A percentile compares a stretch with the other conserved stretches of the same genome.
Conservation (phyloP, 2,797 vertebrate genomes). For the Thripadectes ignobilis region DNA sequence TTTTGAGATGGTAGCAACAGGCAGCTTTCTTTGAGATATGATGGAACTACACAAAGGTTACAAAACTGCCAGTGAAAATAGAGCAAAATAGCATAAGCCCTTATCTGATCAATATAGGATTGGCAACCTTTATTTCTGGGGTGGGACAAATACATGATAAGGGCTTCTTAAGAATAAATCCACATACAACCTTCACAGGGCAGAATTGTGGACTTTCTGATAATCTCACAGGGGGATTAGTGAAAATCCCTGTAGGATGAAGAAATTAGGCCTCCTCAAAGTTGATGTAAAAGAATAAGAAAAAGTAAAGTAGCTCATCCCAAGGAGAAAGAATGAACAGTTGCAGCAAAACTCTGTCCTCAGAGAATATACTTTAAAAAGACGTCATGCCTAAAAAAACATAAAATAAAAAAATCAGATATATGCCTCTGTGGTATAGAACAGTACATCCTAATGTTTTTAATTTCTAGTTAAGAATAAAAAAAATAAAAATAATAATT, state of each 20-base stretch:
- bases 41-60: neutral
- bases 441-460: neutral
- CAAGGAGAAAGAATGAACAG: neutral
- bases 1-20: neutral
- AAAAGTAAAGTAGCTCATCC: neutral
- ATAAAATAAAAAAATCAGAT: neutral
- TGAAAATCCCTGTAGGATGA: neutral
- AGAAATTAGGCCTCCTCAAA: constrained; percentile 5
- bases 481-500: neutral
- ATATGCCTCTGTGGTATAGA: neutral
- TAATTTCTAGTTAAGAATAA: neutral
- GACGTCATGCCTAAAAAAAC: neutral
- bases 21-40: neutral
- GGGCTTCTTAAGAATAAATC: neutral
- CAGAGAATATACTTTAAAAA: neutral
- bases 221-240: neutral
- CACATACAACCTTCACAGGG: neutral
- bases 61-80: neutral
- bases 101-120: neutral
- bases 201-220: neutral
- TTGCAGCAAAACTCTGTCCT: neutral
- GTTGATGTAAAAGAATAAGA: neutral
- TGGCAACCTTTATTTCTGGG: neutral
- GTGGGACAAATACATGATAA: neutral
- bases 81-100: neutral